Conservation (phyloP, 2,797 vertebrate species). For the Eulemur coronatus region DNA sequence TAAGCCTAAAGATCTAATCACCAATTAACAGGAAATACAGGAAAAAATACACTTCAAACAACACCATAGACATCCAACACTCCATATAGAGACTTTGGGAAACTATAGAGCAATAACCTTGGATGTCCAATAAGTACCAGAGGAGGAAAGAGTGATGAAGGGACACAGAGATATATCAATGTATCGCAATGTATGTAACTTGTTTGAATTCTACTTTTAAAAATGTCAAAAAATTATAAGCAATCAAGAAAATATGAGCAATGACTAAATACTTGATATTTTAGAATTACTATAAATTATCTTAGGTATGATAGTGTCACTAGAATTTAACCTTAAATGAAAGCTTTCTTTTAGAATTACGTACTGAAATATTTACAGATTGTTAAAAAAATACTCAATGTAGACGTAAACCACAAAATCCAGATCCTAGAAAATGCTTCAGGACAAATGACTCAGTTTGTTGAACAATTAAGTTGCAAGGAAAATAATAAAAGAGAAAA, state of each 20-base stretch:
- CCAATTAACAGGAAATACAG: not conserved
- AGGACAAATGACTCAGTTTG: not conserved
- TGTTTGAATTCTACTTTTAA: not conserved
- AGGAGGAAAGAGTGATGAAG: not conserved
- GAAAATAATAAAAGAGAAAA: not conserved
- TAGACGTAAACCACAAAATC: not conserved
- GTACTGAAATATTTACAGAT: not conserved
- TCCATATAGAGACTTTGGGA: not conserved
- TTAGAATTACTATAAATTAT: not conserved
- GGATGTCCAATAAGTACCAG: not conserved
- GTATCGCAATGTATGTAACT: not conserved
- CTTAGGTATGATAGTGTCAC: not conserved
- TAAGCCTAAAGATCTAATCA: not conserved
- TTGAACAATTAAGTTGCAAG: not conserved
- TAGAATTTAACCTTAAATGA: not conserved
- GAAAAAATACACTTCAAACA: not conserved
- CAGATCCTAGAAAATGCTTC: not conserved
- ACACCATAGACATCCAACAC: not conserved
- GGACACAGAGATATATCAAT: not conserved
- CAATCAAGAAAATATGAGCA: not conserved
- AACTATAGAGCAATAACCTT: not conserved
- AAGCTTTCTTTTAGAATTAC: not conserved
- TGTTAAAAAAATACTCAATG: not conserved
- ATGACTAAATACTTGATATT: not conserved
- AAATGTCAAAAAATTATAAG: not conserved